phyloP scores from a whole-genome alignment of 1,140 invertebrate genomes.

The Condylostylus longicornis region DNA sequence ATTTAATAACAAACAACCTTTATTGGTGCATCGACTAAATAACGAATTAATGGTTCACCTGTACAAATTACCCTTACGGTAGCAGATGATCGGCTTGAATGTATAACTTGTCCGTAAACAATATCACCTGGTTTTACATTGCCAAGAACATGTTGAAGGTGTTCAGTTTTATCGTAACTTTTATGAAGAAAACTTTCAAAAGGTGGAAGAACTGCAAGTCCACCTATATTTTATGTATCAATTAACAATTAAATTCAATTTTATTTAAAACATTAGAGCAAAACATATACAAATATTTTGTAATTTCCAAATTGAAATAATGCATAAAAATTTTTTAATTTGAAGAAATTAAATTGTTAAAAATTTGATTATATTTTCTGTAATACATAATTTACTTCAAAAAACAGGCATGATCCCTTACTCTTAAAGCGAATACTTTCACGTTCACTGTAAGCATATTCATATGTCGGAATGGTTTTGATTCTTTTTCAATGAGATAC shows the following conservation, averaged over 20 bases:
- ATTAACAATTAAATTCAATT: too few species aligned
- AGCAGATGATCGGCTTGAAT: constrained; percentile 50
- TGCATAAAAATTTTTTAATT: too few species aligned
- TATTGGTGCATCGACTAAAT: constrained; percentile 69
- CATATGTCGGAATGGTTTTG: too few species aligned
- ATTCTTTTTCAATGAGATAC: too few species aligned
- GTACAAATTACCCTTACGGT: constrained; percentile 70
- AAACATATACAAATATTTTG: not conserved
- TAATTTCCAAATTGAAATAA: not conserved
- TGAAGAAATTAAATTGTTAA: too few species aligned
- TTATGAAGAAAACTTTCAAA: constrained; percentile 60
- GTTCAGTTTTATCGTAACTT: constrained; percentile 19
- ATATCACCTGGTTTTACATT: constrained; percentile 59
- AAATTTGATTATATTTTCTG: too few species aligned
- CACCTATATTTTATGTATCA: too few species aligned
- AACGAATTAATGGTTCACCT: constrained; percentile 55
- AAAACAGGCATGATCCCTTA: too few species aligned
- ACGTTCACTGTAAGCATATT: too few species aligned
- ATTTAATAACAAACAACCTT: constrained; percentile 39
- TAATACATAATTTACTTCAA: too few species aligned
- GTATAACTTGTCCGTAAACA: constrained; percentile 59
- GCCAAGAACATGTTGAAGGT: constrained; percentile 13
- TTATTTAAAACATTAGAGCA: not conserved
- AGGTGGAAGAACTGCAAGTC: constrained; percentile 48
- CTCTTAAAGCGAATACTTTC: too few species aligned